Base-by-base conservation (phyloP, 2,888 invertebrate species). In the Drosophila koepferae region DNA sequence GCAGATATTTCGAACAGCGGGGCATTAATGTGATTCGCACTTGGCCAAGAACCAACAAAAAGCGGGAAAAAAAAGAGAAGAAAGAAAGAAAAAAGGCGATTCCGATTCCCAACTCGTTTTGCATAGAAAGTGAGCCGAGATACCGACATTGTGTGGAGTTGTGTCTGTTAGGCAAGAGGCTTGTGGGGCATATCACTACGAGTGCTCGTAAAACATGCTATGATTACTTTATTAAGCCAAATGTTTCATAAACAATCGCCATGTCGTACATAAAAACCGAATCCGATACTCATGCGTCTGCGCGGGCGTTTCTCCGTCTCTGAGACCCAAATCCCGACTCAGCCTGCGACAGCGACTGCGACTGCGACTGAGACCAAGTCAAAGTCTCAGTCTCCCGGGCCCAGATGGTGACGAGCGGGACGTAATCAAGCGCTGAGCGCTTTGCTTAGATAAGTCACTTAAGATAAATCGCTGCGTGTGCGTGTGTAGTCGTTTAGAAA, bases 221-320 rank as follows among this genome's bases (percentile, higher is more conserved):
- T 87, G 89, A 87, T 87, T 87, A 88, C 87, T 87, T 87, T 87
- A 87, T 87, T 89, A 89, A 89, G 72, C 77, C 80, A 83, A 86
- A 83, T 87, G 83, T 87, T 87, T 87, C 89, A 87, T 87, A 87
- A 87, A 87, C 86, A 89, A 86, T 82, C 86, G 81, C 72, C 84
- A 80, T 78, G 85, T 81, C 84, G 87, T 80, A 84, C 80, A 86
- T 86, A 86, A 86, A 80, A 81, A 60, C 73, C 54, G 74, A 68
- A 69, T 64, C 53, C 69, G 89, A 87, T 87, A 87, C 79, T 84
- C 54, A 55, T 56, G 60, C 53, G 64, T 77, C 80, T 73, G 85
- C 68, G 81, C 80, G 83, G 83, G 88, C 80, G 81, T 82, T 68
- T 72, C 65, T 59, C 63, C 40, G 63, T 62, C 53, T 71, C 44